Conservation (phyloP, 2,797 vertebrate genomes). For the Sebastes cheni region DNA sequence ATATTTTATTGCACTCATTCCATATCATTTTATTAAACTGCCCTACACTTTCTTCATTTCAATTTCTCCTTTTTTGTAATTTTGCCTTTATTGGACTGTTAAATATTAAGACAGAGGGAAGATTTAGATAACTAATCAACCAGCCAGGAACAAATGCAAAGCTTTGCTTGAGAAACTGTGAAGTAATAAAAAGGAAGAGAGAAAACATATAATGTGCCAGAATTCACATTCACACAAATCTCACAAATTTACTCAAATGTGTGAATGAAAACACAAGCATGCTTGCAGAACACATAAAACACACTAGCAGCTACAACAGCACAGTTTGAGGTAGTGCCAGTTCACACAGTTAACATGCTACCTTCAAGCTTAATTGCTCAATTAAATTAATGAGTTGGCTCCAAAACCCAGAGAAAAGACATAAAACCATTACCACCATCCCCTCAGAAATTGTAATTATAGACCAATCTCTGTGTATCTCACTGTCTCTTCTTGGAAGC, state of each 20-base stretch:
- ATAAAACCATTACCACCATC: slow-evolving; percentile 12
- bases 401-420: slow-evolving; percentile 34
- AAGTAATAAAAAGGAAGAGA: neutral
- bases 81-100: neutral
- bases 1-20: neutral
- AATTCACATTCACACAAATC: neutral
- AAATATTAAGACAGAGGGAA: neutral
- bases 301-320: neutral
- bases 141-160: neutral
- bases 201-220: neutral
- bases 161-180: neutral
- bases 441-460: slow-evolving; percentile 30
- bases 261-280: slow-evolving; percentile 6
- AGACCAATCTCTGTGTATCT: slow-evolving; percentile 10
- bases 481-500: neutral
- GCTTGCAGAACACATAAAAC: neutral
- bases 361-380: slow-evolving; percentile 69
- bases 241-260: slow-evolving; percentile 6
- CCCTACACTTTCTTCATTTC: neutral
- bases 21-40: neutral
- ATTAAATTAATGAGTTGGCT: slow-evolving; percentile 75
- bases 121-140: neutral
- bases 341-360: slow-evolving; percentile 61
- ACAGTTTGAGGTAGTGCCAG: slow-evolving; percentile 54
- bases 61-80: neutral